Evolutionary conservation across 1,140 invertebrate genomes (phyloP), one percentile per base, ranked within the genome.

Genomic region (Drepana arcuata): DNA sequence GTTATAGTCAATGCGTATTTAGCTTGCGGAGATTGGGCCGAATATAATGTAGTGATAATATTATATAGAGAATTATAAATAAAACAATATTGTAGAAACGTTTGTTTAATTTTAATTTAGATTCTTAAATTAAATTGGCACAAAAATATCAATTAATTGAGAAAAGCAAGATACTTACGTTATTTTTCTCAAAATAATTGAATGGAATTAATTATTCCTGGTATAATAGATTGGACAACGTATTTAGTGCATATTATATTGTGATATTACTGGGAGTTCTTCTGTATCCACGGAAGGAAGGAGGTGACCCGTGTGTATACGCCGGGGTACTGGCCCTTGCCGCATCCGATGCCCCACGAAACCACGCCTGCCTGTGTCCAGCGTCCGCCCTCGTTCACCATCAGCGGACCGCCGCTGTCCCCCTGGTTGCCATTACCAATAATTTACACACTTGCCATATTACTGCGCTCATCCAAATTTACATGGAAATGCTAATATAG

Each of bases 321-420:
- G 7, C 95, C 95, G 0, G 95, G 95, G 80, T 93, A 94, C 70
- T 94, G 90, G 13, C 91, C 91, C 83, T 95, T 92, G 4, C 95
- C 95, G 67, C 95, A 97, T 14, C 95, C 94, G 54, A 95, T 94
- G 14, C 96, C 96, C 93, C 93, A 97, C 9, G 93, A 95, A 0
- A 96, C 94, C 7, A 98, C 90, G 16, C 95, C 96, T 1, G 95
- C 92, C 83, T 94, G 91, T 0, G 87, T 91, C 90, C 92, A 94
- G 38, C 88, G 86, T 7, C 87, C 86, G 14, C 90, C 91, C 25
- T 91, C 87, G 49, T 92, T 90, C 7, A 95, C 89, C 86, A 95
- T 92, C 55, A 97, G 80, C 1, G 95, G 94, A 30, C 95, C 95
- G 6, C 95, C 95, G 55, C 93, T 95, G 79, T 97, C 95, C 43